These are phyloP conservation scores for Oopsacas minuta DNA, from an alignment of 37 sponge, comb jelly and placozoan species.

Conservation along the genomic window DNA sequence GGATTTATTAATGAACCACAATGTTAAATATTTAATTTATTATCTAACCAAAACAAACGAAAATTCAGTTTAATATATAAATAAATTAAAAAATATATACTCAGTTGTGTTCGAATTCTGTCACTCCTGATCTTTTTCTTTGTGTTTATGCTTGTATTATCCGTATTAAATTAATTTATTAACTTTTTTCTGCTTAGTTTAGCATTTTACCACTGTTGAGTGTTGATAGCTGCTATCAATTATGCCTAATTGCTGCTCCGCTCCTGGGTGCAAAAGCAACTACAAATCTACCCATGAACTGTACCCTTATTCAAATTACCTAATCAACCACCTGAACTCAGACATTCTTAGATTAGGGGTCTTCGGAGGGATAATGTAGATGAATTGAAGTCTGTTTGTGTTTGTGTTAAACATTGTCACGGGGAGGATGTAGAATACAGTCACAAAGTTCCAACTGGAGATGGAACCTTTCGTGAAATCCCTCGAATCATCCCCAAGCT, in stretches of 20 bases:
- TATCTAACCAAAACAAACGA: too few relatives aligned
- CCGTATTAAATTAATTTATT: too few relatives aligned
- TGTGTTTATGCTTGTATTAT: too few relatives aligned
- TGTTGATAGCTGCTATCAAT: too few relatives aligned
- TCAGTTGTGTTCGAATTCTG: too few relatives aligned
- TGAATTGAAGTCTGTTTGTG: not conserved
- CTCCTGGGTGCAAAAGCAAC: not conserved
- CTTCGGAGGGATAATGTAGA: not conserved
- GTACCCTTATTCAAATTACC: not conserved
- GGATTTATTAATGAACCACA: too few relatives aligned
- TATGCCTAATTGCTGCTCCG: not conserved
- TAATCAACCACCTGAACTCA: not conserved
- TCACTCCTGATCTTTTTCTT: too few relatives aligned
- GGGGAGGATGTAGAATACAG: not conserved
- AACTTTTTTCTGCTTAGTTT: too few relatives aligned
- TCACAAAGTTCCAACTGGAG: not conserved
- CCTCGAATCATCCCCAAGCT: not conserved
- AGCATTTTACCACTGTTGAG: too few relatives aligned
- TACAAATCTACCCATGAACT: not conserved
- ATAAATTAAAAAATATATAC: too few relatives aligned
- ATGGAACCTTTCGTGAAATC: not conserved
- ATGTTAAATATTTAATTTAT: too few relatives aligned
- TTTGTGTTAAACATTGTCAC: not conserved
- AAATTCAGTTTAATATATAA: too few relatives aligned
- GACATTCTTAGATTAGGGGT: not conserved